Conservation (phyloP, 2,113 vertebrate species). For the Onychostoma macrolepis region DNA sequence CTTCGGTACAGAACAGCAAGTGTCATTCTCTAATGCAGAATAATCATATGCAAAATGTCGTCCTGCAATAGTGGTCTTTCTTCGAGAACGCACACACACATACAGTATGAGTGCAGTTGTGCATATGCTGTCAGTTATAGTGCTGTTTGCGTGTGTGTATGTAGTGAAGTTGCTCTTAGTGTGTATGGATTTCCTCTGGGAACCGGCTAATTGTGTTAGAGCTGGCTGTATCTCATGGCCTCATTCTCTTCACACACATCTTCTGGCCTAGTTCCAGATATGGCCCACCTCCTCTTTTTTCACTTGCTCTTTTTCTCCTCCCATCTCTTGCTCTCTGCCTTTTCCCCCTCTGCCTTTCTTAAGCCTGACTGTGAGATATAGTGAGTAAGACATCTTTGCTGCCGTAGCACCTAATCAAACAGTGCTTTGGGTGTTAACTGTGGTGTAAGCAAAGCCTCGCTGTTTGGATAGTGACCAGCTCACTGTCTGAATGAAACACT, state of each 20-base stretch:
- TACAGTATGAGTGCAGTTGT: too few species aligned
- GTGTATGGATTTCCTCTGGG: constrained; percentile 20
- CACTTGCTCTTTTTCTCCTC: constrained; percentile 18
- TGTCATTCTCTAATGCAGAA: neutral
- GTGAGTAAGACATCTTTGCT: constrained; percentile 39
- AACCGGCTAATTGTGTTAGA: constrained; percentile 23
- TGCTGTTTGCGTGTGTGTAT: neutral
- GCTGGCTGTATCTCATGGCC: constrained; percentile 29
- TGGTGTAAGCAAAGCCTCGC: constrained; percentile 29
- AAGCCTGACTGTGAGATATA: constrained; percentile 34
- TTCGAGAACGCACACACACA: neutral
- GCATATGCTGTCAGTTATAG: neutral
- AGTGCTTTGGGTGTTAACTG: constrained; percentile 33
- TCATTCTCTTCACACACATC: constrained; percentile 1
- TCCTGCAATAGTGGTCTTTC: neutral
- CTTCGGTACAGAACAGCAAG: neutral
- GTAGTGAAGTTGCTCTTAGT: constrained; percentile 2
- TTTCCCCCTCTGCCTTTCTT: neutral
- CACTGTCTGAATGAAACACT: constrained; percentile 16
- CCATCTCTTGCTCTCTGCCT: neutral
- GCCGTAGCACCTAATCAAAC: constrained; percentile 36
- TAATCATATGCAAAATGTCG: neutral
- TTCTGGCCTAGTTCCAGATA: constrained; percentile 41
- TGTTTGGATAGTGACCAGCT: constrained; percentile 37
- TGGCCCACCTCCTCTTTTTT: constrained; percentile 18